These are phyloP conservation scores for honey bee (Apis mellifera) DNA, from an alignment of 1,140 invertebrate species.

Conservation along the genomic window DNA sequence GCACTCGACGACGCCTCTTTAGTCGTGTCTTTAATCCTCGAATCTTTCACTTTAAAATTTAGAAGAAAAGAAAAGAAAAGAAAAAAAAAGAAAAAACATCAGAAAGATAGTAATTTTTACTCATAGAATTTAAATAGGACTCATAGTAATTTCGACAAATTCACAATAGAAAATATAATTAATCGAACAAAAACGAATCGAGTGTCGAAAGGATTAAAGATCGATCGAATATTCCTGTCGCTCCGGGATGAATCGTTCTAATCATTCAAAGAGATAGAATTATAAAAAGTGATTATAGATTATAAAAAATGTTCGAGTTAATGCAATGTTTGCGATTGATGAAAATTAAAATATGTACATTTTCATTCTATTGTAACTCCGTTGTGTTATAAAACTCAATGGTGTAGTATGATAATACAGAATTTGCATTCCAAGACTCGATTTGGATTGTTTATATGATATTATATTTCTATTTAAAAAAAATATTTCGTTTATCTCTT, in stretches of 20 bases:
- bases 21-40: background rate
- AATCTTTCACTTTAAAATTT: background rate
- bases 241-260: slow-evolving; percentile 17
- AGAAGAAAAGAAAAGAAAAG: no score
- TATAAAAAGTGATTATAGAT: background rate
- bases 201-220: slow-evolving; percentile 22
- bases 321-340: slow-evolving; percentile 4
- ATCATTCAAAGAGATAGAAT: slow-evolving; percentile 1
- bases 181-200: background rate
- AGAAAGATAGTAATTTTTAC: no score
- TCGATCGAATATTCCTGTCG: slow-evolving; percentile 28
- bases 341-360: slow-evolving; percentile 15
- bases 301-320: background rate
- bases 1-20: background rate
- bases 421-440: background rate
- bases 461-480: no score
- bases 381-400: slow-evolving; percentile 13
- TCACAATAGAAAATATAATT: no score
- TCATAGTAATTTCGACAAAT: no score
- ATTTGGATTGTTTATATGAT: no score
- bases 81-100: background rate
- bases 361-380: slow-evolving; percentile 28
- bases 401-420: background rate
- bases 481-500: no score
- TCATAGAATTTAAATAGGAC: no score